Conservation (phyloP, 2,888 invertebrate species). For the Lasioglossum oenotherae region DNA sequence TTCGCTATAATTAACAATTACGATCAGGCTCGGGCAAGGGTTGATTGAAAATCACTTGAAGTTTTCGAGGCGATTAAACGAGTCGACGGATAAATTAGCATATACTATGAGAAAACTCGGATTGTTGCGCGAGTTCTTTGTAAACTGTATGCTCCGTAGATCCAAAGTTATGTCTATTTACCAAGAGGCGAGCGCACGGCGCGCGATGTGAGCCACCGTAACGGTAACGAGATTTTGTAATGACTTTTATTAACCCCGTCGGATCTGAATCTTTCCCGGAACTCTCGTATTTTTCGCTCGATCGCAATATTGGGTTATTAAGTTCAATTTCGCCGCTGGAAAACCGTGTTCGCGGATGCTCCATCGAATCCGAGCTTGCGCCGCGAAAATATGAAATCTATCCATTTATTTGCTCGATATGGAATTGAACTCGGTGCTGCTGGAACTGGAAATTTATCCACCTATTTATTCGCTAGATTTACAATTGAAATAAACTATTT, state of each 20-base stretch:
- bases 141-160: constrained; percentile 37
- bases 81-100: constrained; percentile 33
- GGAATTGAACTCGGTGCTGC: not conserved
- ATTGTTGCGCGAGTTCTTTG: constrained; percentile 40
- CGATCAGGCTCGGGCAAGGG: constrained; percentile 13
- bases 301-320: constrained; percentile 12
- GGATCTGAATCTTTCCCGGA: constrained; percentile 19
- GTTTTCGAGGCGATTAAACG: constrained; percentile 14
- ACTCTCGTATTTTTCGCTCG: not conserved
- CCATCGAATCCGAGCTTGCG: not conserved
- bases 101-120: constrained; percentile 23
- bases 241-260: constrained; percentile 48
- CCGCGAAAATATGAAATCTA: not conserved
- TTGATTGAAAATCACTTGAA: constrained; percentile 46
- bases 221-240: constrained; percentile 43
- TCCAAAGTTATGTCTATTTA: constrained; percentile 31
- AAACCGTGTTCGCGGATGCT: not conserved
- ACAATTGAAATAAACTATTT: not conserved
- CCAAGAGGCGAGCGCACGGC: not conserved
- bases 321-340: not conserved
- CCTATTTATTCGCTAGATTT: not conserved
- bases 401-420: not conserved
- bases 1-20: constrained; percentile 42
- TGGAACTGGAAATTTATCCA: not conserved
- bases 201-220: not conserved